Evolutionary conservation across 2,888 invertebrate species (phyloP).

Genomic region (Pycnomerus fuliginosus): DNA sequence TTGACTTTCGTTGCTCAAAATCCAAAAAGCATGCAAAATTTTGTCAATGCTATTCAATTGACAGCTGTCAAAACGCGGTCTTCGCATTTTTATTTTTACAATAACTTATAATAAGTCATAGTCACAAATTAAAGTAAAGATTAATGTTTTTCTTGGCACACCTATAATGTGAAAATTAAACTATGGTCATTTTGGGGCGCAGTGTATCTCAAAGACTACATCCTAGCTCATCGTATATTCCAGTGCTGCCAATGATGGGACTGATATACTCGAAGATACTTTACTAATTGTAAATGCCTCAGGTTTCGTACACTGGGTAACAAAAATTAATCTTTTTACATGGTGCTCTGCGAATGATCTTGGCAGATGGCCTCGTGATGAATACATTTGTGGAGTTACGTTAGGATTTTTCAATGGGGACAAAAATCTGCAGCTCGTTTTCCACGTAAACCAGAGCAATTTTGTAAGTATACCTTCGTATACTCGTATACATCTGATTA

Average conservation of each 20-base stretch:
- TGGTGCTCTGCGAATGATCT: slow-evolving; percentile 47
- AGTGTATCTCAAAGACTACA: no score
- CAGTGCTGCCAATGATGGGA: slow-evolving; percentile 43
- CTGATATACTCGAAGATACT: slow-evolving; percentile 39
- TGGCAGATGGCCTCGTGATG: slow-evolving; percentile 51
- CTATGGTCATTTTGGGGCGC: no score
- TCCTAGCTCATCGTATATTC: slow-evolving; percentile 29
- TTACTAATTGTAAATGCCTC: slow-evolving; percentile 38
- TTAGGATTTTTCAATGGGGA: slow-evolving; percentile 48
- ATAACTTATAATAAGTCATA: no score
- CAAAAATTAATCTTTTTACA: slow-evolving; percentile 41
- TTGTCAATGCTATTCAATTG: no score
- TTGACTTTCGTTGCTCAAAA: no score
- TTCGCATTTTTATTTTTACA: no score
- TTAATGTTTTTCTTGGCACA: no score
- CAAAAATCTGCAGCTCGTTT: slow-evolving; percentile 33
- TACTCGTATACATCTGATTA: no score
- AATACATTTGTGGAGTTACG: slow-evolving; percentile 47
- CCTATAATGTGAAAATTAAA: no score
- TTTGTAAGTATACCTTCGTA: slow-evolving; percentile 36
- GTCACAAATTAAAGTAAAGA: no score
- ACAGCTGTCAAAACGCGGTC: no score
- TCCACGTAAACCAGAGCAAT: slow-evolving; percentile 32
- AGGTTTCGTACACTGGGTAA: slow-evolving; percentile 48
- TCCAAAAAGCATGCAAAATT: no score